A percentile compares a stretch with the other conserved stretches of the same genome.
phyloP scores from a whole-genome alignment of 1,140 invertebrate species.

The Zaprionus kolodkinae region DNA sequence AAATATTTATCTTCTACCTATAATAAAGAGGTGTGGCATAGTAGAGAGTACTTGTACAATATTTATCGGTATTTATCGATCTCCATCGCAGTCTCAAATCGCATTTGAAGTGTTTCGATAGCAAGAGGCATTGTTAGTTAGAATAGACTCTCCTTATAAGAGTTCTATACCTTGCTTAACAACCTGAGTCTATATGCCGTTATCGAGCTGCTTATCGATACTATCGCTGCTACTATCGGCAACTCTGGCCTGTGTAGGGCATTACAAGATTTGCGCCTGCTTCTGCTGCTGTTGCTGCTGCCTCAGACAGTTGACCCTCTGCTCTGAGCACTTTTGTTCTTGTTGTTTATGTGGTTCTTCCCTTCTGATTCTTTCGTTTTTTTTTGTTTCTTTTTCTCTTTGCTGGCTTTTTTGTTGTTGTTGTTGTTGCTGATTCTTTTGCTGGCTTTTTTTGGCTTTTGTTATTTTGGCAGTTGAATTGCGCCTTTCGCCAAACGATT shows the following conservation, averaged over 20 bases:
- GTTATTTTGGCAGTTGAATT: constrained; percentile 80
- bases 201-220: not conserved
- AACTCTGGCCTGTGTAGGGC: constrained; percentile 19
- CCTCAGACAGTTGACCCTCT: not conserved
- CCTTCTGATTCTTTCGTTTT: constrained; percentile 14
- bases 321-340: constrained; percentile 5
- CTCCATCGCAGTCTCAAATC: too few species aligned
- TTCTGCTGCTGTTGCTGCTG: not conserved
- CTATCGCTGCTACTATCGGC: not conserved
- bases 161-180: too few species aligned
- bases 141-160: too few species aligned
- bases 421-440: too few species aligned
- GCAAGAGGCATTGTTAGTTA: too few species aligned
- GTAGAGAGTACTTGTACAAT: too few species aligned
- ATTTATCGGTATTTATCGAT: too few species aligned
- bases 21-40: too few species aligned
- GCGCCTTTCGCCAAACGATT: constrained; percentile 80
- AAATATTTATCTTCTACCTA: too few species aligned
- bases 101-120: too few species aligned
- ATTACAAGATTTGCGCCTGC: constrained; percentile 10
- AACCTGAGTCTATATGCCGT: not conserved
- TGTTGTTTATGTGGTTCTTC: constrained; percentile 5
- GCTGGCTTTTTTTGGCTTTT: constrained; percentile 34
- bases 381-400: constrained; percentile 9
- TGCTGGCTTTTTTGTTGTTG: constrained; percentile 5